Evolutionary conservation across 2,797 vertebrate species (phyloP).

Genomic region (Pipistrellus pygmaeus): DNA sequence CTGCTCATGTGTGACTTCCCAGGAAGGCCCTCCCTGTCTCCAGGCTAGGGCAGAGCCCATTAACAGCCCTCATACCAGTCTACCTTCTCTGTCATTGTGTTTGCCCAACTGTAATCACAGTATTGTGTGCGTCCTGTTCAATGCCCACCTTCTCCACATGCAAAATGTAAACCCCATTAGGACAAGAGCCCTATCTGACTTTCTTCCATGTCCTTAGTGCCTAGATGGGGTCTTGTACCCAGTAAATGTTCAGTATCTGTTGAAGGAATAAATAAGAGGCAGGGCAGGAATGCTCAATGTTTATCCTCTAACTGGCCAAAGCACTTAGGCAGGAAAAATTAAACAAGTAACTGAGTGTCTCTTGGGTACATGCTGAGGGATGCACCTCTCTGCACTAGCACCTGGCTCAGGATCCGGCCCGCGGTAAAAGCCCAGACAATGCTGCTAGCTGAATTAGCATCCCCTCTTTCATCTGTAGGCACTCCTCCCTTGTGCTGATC

Average conservation of each 20-base stretch:
- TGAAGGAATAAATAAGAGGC: not conserved
- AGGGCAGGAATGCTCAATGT: not conserved
- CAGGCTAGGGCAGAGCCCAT: not conserved
- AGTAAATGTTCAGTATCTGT: not conserved
- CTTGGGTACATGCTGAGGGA: not conserved
- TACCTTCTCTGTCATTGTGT: not conserved
- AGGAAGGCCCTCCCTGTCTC: not conserved
- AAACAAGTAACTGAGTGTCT: not conserved
- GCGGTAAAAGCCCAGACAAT: not conserved
- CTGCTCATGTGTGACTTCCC: not conserved
- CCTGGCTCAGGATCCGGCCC: not conserved
- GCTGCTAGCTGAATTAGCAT: slow-evolving; percentile 52
- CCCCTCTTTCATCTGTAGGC: not conserved
- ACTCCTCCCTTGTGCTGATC: slow-evolving; percentile 62
- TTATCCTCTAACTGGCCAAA: not conserved
- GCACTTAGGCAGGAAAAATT: slow-evolving; percentile 48
- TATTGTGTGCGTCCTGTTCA: not conserved
- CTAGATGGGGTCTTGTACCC: not conserved
- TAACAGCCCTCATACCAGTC: not conserved
- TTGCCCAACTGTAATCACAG: not conserved
- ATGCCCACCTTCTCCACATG: not conserved
- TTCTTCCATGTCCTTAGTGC: not conserved
- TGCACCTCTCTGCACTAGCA: not conserved
- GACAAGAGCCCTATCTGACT: not conserved
- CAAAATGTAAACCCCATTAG: not conserved